These are phyloP conservation scores for Bugulina stolonifera DNA, from an alignment of 2,888 invertebrate species.

Conservation along the genomic window DNA sequence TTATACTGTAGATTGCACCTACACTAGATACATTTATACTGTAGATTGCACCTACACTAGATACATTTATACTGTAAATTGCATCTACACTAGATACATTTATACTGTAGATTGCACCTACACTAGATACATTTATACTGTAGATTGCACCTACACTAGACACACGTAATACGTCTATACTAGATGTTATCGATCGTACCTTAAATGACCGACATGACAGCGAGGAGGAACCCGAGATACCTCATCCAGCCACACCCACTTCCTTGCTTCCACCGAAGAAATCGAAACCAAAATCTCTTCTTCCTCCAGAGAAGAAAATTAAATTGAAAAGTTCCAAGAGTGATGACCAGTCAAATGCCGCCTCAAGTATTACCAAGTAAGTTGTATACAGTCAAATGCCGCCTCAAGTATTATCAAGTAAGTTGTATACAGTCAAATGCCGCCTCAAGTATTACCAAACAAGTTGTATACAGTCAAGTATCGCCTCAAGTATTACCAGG, in stretches of 20 bases:
- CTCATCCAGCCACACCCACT: neutral
- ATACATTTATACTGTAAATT: no score
- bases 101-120: conserved; percentile 3
- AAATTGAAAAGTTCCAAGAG: neutral
- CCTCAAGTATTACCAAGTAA: no score
- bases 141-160: conserved; percentile 55
- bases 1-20: neutral
- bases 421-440: no score
- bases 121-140: conserved; percentile 59
- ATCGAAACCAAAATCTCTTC: neutral
- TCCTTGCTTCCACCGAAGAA: neutral
- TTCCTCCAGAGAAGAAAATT: conserved; percentile 2
- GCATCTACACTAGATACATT: no score
- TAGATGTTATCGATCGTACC: conserved; percentile 61
- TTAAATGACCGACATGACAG: conserved; percentile 21
- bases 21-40: conserved; percentile 62
- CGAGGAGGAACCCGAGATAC: neutral
- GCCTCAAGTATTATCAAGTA: no score
- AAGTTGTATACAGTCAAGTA: no score
- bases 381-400: no score
- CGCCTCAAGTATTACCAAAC: no score
- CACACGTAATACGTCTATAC: conserved; percentile 68
- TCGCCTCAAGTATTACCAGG: no score
- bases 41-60: conserved; percentile 52
- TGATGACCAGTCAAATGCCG: neutral